These are phyloP conservation scores for Sisyra terminalis DNA, from an alignment of 2,888 invertebrate species.

Conservation along the genomic window DNA sequence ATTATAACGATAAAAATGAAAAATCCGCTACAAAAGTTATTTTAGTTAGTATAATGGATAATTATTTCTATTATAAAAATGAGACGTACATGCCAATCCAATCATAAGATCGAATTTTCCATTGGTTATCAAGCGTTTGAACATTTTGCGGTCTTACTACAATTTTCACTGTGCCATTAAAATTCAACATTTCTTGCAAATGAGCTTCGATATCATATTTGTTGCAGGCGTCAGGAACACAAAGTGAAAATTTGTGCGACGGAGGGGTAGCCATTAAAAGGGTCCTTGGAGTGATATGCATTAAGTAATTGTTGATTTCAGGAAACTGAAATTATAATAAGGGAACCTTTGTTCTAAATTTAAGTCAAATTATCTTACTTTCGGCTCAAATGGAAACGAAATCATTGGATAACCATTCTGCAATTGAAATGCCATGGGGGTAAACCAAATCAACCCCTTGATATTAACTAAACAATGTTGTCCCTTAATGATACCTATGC, in stretches of 20 bases:
- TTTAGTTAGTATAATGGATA: neutral
- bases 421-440: neutral
- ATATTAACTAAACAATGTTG: neutral
- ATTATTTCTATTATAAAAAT: neutral
- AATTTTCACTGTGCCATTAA: neutral
- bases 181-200: neutral
- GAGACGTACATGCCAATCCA: neutral
- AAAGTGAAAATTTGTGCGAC: neutral
- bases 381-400: neutral
- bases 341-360: neutral
- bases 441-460: neutral
- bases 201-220: neutral
- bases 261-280: neutral
- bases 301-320: neutral
- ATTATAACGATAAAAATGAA: neutral
- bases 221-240: neutral
- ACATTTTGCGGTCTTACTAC: neutral
- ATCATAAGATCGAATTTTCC: neutral
- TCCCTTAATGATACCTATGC: neutral
- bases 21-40: neutral
- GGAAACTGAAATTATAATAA: neutral
- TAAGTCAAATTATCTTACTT: neutral
- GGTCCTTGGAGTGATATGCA: too few relatives aligned
- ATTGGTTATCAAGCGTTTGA: neutral
- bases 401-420: neutral